Base-by-base conservation (phyloP, 2,797 vertebrate species). In the Heteromormyrus szaboi region DNA sequence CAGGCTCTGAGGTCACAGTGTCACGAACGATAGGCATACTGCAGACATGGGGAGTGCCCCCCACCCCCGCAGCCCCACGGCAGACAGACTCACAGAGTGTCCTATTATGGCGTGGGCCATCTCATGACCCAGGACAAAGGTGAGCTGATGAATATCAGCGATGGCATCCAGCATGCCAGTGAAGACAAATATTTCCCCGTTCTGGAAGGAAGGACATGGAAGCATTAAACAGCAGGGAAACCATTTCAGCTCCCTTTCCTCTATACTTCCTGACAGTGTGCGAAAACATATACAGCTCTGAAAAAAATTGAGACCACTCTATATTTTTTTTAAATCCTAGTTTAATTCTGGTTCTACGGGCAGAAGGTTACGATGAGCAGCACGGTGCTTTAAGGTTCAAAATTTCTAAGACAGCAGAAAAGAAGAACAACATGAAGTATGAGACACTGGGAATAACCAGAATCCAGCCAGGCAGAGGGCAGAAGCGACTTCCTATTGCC, bases 151-250 rank as follows among this genome's bases (percentile, higher is more conserved):
- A 85, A 94, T 79, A 91, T 99, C 97, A 48, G 94, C 93, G 89
- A 98, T 94, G 0, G 94, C 93, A 0, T 96, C 92, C 89, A 99
- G 92, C 95, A 99, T 96, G 83, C 98, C 99, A n/a, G 97, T 98
- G 89, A 98, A 99, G 91, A 99, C 91, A 92, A 99, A 99, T 86
- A 99, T 94, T 89, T 97, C 94, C 19, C 98, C 98, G 83, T 98
- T 97, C 99, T 99, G 72, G 72, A 19, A 79, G 72, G 25, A 44
- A 44, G 2, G 11, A 44, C 29, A 37, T 29, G 29, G 25, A 29
- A 14, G 29, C 29, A 33, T 14, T 68, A 33, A 14, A 33, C 11
- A 72, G 29, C 29, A 33, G 4, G 14, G 3, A 14, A 25, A 25
- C 59, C 59, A 62, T 25, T 25, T 25, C 22, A 11, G 59, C 22